Evolutionary conservation across 2,113 vertebrate species (phyloP), one percentile per base, ranked within the genome.

Genomic region (Sinocyclocheilus anshuiensis): DNA sequence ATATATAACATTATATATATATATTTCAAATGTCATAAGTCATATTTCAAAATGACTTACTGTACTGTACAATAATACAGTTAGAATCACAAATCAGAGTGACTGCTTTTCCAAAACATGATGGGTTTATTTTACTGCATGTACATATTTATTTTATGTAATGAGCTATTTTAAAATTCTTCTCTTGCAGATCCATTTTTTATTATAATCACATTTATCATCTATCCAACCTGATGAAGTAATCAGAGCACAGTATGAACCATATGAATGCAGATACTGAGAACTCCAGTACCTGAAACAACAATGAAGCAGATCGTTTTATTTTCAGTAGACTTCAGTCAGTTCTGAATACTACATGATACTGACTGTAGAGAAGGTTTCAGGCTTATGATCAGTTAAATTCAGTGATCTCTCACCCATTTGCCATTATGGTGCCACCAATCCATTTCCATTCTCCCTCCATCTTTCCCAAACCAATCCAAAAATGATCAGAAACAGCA

Each of bases 231-330:
- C 57, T 16, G n/a, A 18, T 65, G 59, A 29, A 45, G 59, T 45
- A 0, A 18, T 65, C 9, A 45, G 0, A 81, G 12, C 59, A 65
- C 78, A 81, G 22, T 11, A 53, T 16, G 13, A 0, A 8, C 0
- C 0, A 3, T 61, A 0, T 13, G 2, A n/a, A 22, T 0, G 1
- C 0, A 0, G 20, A 2, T 10, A 0, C 7, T 9, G 6, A 29
- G 1, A 2, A 0, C 0, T 26, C 78, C 57, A 24, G 4, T 24
- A 48, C 36, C 78, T 80, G 36, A 80, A 80, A 80, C 78, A 63
- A 29, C 1, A 63, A 26, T 18, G 33, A 63, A 48, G 59, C 63
- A 77, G 1, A 77, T 0, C 18, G 7, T 9, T 77, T 18, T 1
- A 63, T 4, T 63, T 13, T 2, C 4, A 72, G 33, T 45, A 45